These are phyloP conservation scores for Pachycephus smyrnensis DNA, from an alignment of 2,888 invertebrate species.

Conservation along the genomic window DNA sequence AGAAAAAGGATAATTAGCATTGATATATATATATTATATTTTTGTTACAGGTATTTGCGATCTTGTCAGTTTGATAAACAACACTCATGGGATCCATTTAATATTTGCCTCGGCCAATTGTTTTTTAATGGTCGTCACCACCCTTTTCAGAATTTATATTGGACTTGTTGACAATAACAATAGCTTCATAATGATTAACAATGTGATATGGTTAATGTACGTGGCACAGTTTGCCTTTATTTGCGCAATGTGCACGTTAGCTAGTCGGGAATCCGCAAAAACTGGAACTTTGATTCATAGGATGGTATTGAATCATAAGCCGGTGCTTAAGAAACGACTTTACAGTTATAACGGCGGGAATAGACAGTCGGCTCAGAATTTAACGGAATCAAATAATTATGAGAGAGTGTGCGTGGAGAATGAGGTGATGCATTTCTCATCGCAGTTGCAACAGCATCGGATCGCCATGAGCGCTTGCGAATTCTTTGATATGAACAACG, in stretches of 20 bases:
- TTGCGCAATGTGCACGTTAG: slow-evolving; percentile 45
- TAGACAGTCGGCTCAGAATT: slow-evolving; percentile 10
- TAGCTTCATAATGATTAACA: slow-evolving; percentile 51
- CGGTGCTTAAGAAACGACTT: slow-evolving; percentile 8
- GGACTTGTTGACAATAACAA: slow-evolving; percentile 48
- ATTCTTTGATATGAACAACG: slow-evolving; percentile 52
- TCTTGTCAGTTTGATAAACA: slow-evolving; percentile 43
- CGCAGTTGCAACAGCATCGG: slow-evolving; percentile 43
- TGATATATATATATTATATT: background rate
- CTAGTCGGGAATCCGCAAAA: slow-evolving; percentile 40
- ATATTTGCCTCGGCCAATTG: slow-evolving; percentile 51
- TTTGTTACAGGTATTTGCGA: slow-evolving; percentile 39
- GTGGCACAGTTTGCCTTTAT: slow-evolving; percentile 42
- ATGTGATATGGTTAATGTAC: slow-evolving; percentile 53
- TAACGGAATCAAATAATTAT: slow-evolving; percentile 8
- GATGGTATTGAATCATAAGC: slow-evolving; percentile 32
- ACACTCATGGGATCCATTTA: slow-evolving; percentile 46
- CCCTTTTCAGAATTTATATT: slow-evolving; percentile 55
- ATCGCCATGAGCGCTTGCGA: slow-evolving; percentile 49
- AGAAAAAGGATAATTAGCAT: background rate
- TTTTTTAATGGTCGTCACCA: slow-evolving; percentile 54
- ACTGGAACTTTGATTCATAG: slow-evolving; percentile 41
- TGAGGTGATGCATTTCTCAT: slow-evolving; percentile 51
- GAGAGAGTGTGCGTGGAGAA: slow-evolving; percentile 33
- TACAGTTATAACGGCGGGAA: slow-evolving; percentile 9